Conservation (phyloP, 1,140 invertebrate genomes). For the Magallana angulata region DNA sequence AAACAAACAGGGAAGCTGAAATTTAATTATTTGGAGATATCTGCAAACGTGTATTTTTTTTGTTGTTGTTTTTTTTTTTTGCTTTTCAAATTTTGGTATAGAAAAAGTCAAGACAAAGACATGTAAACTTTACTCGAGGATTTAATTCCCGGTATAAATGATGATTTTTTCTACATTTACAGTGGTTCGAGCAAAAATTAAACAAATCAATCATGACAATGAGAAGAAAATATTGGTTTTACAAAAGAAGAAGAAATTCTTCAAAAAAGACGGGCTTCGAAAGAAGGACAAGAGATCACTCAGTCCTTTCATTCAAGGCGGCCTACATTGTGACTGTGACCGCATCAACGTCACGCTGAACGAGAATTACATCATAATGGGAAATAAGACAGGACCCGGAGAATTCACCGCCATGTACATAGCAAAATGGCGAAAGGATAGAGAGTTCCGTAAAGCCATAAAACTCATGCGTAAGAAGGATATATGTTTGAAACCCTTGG, state of each 20-base stretch:
- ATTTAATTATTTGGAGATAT: no score
- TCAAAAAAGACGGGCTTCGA: slow-evolving; percentile 74
- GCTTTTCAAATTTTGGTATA: no score
- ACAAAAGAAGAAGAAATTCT: slow-evolving; percentile 79
- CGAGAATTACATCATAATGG: slow-evolving; percentile 81
- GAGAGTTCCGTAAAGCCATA: slow-evolving; percentile 62
- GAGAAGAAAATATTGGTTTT: slow-evolving; percentile 75
- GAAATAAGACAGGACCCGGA: slow-evolving; percentile 67
- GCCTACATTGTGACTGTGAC: slow-evolving; percentile 80
- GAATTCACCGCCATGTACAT: slow-evolving; percentile 58
- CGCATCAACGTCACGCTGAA: slow-evolving; percentile 61
- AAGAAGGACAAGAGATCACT: slow-evolving; percentile 75
- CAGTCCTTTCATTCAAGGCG: slow-evolving; percentile 76
- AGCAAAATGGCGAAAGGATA: slow-evolving; percentile 61
- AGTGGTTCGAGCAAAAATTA: slow-evolving; percentile 75
- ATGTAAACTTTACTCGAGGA: no score
- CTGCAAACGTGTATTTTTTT: no score
- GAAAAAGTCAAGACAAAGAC: no score
- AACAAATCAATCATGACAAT: slow-evolving; percentile 76
- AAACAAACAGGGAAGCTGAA: no score
- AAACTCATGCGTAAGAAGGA: slow-evolving; percentile 59
- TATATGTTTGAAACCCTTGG: slow-evolving; percentile 13
- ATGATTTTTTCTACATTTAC: slow-evolving; percentile 58
- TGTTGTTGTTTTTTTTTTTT: no score
- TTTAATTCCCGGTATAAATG: not conserved